These are phyloP conservation scores for Emydura subglobosa DNA, from an alignment of 2,113 vertebrate genomes.

Conservation along the genomic window DNA sequence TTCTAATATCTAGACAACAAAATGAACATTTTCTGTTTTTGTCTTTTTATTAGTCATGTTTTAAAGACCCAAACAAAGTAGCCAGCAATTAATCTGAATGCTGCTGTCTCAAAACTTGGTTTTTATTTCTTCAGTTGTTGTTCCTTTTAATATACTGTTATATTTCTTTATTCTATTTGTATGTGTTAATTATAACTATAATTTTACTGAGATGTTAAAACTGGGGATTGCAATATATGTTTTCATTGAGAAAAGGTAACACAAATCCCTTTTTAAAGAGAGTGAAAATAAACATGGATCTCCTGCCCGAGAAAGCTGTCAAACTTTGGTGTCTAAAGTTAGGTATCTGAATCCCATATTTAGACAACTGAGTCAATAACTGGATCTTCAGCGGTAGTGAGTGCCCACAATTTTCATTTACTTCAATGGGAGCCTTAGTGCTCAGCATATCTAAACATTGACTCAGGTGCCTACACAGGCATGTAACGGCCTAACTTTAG, in stretches of 20 bases:
- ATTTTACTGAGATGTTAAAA: neutral
- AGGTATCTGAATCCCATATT: neutral
- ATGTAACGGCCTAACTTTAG: neutral
- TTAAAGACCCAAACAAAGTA: neutral
- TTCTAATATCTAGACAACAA: neutral
- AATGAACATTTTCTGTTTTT: accelerated
- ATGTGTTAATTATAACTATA: neutral
- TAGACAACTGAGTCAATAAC: neutral
- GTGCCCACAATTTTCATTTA: neutral
- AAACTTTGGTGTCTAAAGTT: neutral
- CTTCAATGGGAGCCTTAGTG: neutral
- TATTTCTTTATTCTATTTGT: neutral
- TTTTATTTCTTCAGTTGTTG: neutral
- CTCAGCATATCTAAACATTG: neutral
- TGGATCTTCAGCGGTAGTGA: neutral
- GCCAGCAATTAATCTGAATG: neutral
- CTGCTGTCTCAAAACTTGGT: neutral
- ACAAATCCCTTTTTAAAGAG: neutral
- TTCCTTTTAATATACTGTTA: accelerated
- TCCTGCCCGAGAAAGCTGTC: neutral
- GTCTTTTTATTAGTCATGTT: neutral
- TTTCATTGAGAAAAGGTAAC: constrained; percentile 30
- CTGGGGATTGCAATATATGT: neutral
- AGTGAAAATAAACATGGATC: neutral
- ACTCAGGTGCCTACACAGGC: neutral